Percentiles rank a stretch among this genome's conserved stretches.
Evolutionary conservation across 64 coral and sea anemone species (phyloP).

Genomic region (Cladopsammia gracilis): DNA sequence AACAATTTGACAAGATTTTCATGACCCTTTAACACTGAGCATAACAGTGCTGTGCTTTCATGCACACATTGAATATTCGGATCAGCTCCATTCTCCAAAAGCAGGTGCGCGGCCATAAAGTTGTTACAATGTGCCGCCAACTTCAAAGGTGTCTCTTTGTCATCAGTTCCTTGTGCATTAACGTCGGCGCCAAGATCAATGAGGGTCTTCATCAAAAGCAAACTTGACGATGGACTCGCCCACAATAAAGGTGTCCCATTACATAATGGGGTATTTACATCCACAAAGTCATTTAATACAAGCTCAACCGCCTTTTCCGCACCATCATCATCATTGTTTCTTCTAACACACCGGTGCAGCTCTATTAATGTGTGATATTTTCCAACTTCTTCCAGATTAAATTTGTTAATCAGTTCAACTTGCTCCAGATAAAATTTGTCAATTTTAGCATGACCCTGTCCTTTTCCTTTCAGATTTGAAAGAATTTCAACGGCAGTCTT

Average conservation of each 20-base stretch:
- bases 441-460: too few species aligned
- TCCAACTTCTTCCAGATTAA: too few species aligned
- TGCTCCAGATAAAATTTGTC: too few species aligned
- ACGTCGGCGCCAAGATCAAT: conserved; percentile 23
- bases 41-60: not conserved
- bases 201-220: not conserved
- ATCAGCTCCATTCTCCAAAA: not conserved
- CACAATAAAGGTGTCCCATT: too few species aligned
- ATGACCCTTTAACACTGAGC: too few species aligned
- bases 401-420: too few species aligned
- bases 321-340: not conserved
- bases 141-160: not conserved
- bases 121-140: not conserved
- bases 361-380: not conserved
- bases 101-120: not conserved
- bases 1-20: too few species aligned
- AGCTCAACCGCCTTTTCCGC: not conserved
- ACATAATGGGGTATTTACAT: too few species aligned
- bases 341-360: too few species aligned
- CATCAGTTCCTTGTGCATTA: not conserved
- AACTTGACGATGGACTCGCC: not conserved
- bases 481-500: too few species aligned
- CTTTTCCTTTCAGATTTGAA: too few species aligned
- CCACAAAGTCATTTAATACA: too few species aligned
- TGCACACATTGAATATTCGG: not conserved